Evolutionary conservation across 2,888 invertebrate genomes (phyloP), one percentile per base, ranked within the genome.

Genomic region (Idaea biselata): DNA sequence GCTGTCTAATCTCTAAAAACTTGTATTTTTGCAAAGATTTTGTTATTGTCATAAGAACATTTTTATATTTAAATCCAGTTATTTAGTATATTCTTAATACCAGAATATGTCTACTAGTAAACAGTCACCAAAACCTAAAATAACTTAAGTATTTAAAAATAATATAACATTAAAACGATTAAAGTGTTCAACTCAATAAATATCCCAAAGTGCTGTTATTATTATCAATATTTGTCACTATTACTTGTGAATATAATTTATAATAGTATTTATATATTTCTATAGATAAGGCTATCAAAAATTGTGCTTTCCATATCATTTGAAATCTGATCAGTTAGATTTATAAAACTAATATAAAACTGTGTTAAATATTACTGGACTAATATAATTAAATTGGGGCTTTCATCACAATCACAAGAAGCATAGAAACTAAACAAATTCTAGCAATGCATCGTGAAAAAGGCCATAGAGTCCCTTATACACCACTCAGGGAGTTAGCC

Each of bases 401-500:
- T 72, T 60, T 74, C 67, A 69, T 73, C 70, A 75, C 73, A 71
- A 71, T 69, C 61, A 66, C 64, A 70, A 67, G 65, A 69, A 72
- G 68, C 63, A 69, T 72, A 70, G 60, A 71, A 63, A 65, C 66
- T 69, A 70, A 68, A 69, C 63, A 71, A 73, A 62, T 62, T 67
- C 70, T 68, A 64, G 72, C 67, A 69, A 75, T 68, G 73, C 68
- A 74, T 74, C 67, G 70, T 75, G 72, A 75, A 77, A 76, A 73
- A 72, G 72, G 73, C 76, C 67, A 14, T 14, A 44, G 8, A 44
- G 44, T 44, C 44, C 44, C 44, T 44, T 44, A 44, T 44, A 44
- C 2, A 44, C 44, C 14, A 44, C 44, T 44, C 44, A 44, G 8
- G 11, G 11, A 65, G 61, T 68, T 64, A 72, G 70, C 74, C 62